Conservation (phyloP, 2,113 vertebrate genomes). For the Globicephala melas region DNA sequence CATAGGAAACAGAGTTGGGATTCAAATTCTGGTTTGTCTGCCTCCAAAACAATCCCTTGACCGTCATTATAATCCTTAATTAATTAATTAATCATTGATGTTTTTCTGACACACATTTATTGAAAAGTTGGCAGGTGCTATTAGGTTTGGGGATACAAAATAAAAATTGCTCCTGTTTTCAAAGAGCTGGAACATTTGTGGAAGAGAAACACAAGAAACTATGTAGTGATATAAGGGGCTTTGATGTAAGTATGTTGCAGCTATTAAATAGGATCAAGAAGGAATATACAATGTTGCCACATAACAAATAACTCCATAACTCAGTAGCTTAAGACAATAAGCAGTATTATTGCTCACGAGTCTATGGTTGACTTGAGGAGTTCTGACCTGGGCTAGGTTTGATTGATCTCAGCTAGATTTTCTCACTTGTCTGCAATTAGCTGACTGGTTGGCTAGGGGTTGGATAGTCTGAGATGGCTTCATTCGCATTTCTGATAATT, state of each 20-base stretch:
- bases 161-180: background rate
- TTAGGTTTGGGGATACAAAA: background rate
- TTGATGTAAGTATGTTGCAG: background rate
- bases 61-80: background rate
- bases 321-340: background rate
- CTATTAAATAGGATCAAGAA: background rate
- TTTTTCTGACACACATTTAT: background rate
- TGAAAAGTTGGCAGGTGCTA: background rate
- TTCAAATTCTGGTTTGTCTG: background rate
- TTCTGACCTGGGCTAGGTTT: background rate
- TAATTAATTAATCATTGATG: background rate
- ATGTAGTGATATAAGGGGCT: background rate
- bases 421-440: background rate
- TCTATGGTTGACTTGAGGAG: background rate
- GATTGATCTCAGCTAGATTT: background rate
- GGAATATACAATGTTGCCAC: background rate
- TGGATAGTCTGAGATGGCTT: background rate
- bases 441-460: background rate
- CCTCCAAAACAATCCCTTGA: background rate
- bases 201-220: background rate
- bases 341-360: background rate
- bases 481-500: background rate
- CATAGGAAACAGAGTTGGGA: background rate
- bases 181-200: background rate
- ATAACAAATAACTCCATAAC: background rate